These are phyloP conservation scores for Bellardia bayeri DNA, from an alignment of 2,888 invertebrate species.

Conservation along the genomic window DNA sequence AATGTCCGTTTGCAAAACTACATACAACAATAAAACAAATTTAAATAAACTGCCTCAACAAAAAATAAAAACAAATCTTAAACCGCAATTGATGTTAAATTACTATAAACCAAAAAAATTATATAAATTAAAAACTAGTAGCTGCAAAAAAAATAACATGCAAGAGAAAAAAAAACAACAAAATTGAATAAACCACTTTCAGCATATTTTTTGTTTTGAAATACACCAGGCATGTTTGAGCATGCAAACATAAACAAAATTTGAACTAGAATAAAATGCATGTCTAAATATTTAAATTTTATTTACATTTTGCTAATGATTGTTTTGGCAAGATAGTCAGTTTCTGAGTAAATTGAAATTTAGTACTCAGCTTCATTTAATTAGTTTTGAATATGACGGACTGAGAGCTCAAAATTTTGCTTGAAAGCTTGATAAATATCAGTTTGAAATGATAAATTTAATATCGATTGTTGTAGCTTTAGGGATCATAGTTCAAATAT, in stretches of 20 bases:
- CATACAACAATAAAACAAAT: not conserved
- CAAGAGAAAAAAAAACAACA: constrained; percentile 21
- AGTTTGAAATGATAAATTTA: too few relatives aligned
- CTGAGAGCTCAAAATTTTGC: too few relatives aligned
- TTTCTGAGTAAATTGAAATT: too few relatives aligned
- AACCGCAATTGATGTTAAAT: constrained; percentile 67
- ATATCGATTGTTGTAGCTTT: too few relatives aligned
- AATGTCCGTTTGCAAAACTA: constrained; percentile 9
- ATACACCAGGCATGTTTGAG: constrained; percentile 39
- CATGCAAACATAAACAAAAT: constrained; percentile 30
- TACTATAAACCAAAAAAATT: constrained; percentile 48
- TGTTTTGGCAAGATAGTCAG: not conserved
- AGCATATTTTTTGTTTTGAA: constrained; percentile 38
- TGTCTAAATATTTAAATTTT: constrained; percentile 14
- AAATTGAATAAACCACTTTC: constrained; percentile 46
- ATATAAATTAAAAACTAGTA: constrained; percentile 45
- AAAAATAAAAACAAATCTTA: constrained; percentile 5
- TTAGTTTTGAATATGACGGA: too few relatives aligned
- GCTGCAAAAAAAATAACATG: not conserved
- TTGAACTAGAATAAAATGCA: constrained; percentile 4
- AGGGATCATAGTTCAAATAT: too few relatives aligned
- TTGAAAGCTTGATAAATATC: too few relatives aligned
- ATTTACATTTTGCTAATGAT: not conserved
- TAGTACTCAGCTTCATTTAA: too few relatives aligned
- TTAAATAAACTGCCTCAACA: constrained; percentile 33